Base-by-base conservation (phyloP, 2,113 vertebrate species). In the Ramphastos sulfuratus region DNA sequence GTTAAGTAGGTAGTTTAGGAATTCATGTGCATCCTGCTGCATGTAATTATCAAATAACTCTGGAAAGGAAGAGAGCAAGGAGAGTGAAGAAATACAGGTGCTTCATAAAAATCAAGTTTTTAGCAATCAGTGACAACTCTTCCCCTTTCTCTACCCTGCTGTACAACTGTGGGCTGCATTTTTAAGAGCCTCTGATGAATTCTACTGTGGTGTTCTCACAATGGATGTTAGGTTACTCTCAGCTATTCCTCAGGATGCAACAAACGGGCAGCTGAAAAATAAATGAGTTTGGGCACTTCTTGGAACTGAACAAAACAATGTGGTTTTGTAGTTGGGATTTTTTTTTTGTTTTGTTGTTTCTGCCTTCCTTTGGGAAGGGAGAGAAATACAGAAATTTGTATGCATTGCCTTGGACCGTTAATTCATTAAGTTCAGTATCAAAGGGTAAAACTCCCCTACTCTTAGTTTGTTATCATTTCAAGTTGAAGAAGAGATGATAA, bases 21-120 rank as follows among this genome's bases (percentile, higher is more conserved):
- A 99, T 72, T 99, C 98, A 4, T 99, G 98, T 28, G 98, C 98
- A 71, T 99, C 98, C 96, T 99, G 98, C 96, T 99, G 98, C 98
- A 99, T 99, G 94, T 99, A 99, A 97, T 99, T 99, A 94, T 99
- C 98, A 95, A 99, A 99, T 64, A 99, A 93, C 91, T 99, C 98
- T 99, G 97, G 14, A 88, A 92, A 89, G 61, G 46, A 91, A 84
- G 48, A 93, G 67, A 75, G 15, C 15, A 31, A 67, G 70, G 52
- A 91, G 31, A 95, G 74, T 67, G 24, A 85, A 21, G 71, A 67
- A 75, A 55, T 5, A 4, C 10, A 82, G 61, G 7, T 28, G 27
- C 6, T 25, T 12, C n/a, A 16, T 13, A 67, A 10, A 9, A 7
- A 30, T 1, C 33, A 31, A 46, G 8, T 24, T 23, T 27, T 24